Evolutionary conservation across 2,113 vertebrate species (phyloP), one percentile per base, ranked within the genome.

Genomic region (Pseudorhombus dupliciocellatus): DNA sequence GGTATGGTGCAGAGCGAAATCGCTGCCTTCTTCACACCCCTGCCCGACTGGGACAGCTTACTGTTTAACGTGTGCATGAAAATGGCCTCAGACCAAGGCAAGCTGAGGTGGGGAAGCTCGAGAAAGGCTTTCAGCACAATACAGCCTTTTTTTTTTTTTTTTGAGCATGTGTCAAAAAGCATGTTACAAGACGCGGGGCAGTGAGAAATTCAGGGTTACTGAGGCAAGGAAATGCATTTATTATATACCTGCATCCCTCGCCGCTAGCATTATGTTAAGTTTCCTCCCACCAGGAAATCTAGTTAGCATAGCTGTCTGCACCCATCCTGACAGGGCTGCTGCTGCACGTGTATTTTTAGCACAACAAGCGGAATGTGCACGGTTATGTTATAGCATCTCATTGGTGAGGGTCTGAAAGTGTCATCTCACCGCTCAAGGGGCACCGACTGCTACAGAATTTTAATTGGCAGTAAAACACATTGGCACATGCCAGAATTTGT

Each of bases 281-380:
- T 79, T 58, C 57, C 72, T 24, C 48, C 54, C 50, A 73, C 61
- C 52, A 15, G 69, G 53, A 70, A 80, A 81, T 56, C 77, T 84
- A 75, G 75, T 87, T 86, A 77, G 79, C 77, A 77, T 73, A 60
- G 50, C 68, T 62, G 71, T 65, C 48, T 79, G 54, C 58, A 70
- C 65, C 69, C 55, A 58, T 30, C 26, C 65, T 84, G 77, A 73
- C 77, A 83, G 66, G 28, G 40, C 21, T 28, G 31, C 44, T 66
- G 63, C 64, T 81, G 59, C 75, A 79, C 81, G 76, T 85, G 77
- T 89, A 84, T 89, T 89, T 91, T 85, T 80, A 87, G 77, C 74
- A 64, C 74, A 81, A 34, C 15, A 50, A 65, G 71, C 50, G 62
- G 48, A 18, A 4, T 74, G 61, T 77, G 53, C 74, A 26, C 48